Evolutionary conservation across 2,888 invertebrate species (phyloP), one percentile per base, ranked within the genome.

Genomic region (Acrocera orbiculus): DNA sequence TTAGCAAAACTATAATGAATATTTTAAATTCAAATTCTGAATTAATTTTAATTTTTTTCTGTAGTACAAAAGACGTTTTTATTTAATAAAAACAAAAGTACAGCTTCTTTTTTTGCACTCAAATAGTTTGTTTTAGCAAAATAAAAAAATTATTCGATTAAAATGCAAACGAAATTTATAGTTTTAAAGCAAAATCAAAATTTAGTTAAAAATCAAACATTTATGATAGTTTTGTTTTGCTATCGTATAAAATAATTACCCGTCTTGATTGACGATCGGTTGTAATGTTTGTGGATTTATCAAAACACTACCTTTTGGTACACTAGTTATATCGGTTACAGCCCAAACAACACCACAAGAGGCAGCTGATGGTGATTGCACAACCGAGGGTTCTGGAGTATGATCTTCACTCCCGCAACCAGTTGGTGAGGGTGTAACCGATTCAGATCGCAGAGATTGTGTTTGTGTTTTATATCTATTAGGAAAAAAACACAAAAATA

Each of bases 231-330:
- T 42, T 42, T 41, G 39, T 46, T 49, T 44, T 50, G 47, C 30
- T 28, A 32, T 35, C 25, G 29, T 27, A 17, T 48, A 50, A 48
- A 51, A 55, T 41, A 56, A 54, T 59, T 59, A 60, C 60, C 60
- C 60, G 55, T 60, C 60, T 55, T 58, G 54, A 53, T 60, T 60
- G 50, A 60, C 53, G 50, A 60, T 56, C 50, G 60, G 59, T 53
- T 60, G 58, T 46, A 60, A 54, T 49, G 60, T 60, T 51, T 59
- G 58, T 16, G 89, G 89, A 58, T 90, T 82, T 55, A 92, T 83
- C 47, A 90, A 78, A 47, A 89, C 65, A 46, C 86, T 85, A 39
- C 90, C 90, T 35, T 76, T 68, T 32, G 89, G 89, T 39, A 90
- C 86, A 43, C 75, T 74, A 26, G 79, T 71, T 58, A 86, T 70